phyloP scores from a whole-genome alignment of 2,888 invertebrate species.

The Meta bourneti region DNA sequence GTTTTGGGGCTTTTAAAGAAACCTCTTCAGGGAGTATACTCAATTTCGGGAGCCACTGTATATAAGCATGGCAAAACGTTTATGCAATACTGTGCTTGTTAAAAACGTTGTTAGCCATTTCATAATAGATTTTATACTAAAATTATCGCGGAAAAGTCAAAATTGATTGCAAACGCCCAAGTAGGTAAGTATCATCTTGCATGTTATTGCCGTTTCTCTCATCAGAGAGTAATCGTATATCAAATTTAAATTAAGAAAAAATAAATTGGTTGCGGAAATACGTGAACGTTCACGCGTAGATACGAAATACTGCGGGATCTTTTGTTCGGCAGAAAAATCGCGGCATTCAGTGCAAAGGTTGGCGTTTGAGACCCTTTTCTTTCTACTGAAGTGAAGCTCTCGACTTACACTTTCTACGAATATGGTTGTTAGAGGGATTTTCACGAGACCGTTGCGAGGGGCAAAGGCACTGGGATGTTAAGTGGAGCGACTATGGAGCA shows the following conservation, averaged over 20 bases:
- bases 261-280: background rate
- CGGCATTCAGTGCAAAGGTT: constrained; percentile 36
- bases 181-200: background rate
- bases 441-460: constrained; percentile 8
- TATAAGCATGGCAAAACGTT: too few species aligned
- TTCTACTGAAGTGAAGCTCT: constrained; percentile 51
- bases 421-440: constrained; percentile 13
- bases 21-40: too few species aligned
- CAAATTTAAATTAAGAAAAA: background rate
- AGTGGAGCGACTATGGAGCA: constrained; percentile 45
- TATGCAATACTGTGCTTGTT: too few species aligned
- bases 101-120: too few species aligned
- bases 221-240: background rate
- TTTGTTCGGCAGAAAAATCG: constrained; percentile 32
- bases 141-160: too few species aligned
- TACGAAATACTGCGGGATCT: background rate
- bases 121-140: too few species aligned
- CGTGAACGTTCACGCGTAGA: background rate
- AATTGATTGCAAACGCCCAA: too few species aligned
- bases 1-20: too few species aligned
- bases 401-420: constrained; percentile 54
- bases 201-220: background rate
- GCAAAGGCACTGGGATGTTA: constrained; percentile 39
- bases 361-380: constrained; percentile 36
- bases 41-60: too few species aligned